Evolutionary conservation across 2,113 vertebrate genomes (phyloP).

Genomic region (Epinephelus moara): DNA sequence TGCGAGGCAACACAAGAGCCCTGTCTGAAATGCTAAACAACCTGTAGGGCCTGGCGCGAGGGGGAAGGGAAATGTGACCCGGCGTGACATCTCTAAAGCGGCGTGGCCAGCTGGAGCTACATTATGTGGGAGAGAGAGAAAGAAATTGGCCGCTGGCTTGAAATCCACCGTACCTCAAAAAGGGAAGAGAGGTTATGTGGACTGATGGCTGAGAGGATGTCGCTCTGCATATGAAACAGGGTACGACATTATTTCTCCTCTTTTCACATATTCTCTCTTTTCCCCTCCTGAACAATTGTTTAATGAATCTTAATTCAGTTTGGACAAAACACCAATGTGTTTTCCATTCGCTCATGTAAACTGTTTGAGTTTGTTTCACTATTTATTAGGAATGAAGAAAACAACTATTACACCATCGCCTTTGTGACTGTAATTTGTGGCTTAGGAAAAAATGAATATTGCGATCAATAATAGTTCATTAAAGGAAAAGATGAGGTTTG

Average conservation of each 20-base stretch:
- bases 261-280: background rate
- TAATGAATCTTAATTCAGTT: background rate
- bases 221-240: conserved; percentile 39
- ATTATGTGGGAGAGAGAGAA: conserved; percentile 34
- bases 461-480: conserved; percentile 27
- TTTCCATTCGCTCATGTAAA: conserved; percentile 25
- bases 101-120: conserved; percentile 50
- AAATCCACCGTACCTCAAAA: conserved; percentile 35
- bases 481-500: background rate
- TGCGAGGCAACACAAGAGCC: conserved; percentile 65
- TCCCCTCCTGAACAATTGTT: background rate
- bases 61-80: conserved; percentile 47
- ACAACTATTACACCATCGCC: background rate
- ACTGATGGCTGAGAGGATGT: conserved; percentile 7
- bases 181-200: conserved; percentile 47
- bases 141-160: conserved; percentile 8
- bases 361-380: conserved; percentile 6
- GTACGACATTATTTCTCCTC: background rate
- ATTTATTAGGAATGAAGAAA: conserved; percentile 21
- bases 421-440: conserved; percentile 25
- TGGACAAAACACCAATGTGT: background rate
- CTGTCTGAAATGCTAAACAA: conserved; percentile 76
- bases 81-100: conserved; percentile 30
- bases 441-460: background rate
- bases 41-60: conserved; percentile 52